Evolutionary conservation across 2,797 vertebrate species (phyloP), one percentile per base, ranked within the genome.

Genomic region (Coilia nasus): DNA sequence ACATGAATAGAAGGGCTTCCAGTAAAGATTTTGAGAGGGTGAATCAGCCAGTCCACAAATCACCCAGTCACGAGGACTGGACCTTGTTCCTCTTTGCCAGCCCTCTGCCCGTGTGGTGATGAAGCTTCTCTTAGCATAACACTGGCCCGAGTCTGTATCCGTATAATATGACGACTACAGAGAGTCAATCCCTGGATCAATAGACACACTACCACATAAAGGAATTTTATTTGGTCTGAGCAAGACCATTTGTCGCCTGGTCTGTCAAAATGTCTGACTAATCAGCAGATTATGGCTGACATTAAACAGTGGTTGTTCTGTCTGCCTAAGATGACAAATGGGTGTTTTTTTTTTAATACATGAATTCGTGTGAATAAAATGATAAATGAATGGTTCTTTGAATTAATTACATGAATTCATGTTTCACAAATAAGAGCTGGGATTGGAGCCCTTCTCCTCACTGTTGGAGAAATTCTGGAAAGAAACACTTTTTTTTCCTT

Each of bases 1-100:
- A 86, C 88, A 88, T 87, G 81, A 90, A 85, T 78, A 50, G 11
- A 14, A 15, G 28, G 64, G n/a, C 60, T 88, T 88, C 88, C 90
- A 87, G 88, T 87, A 88, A 90, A n/a, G n/a, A 46, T 71, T 31
- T 23, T 67, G 47, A 71, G 28, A 14, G 54, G 83, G 67, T 57
- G 90, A 90, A 87, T 87, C 85, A 88, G 59, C 67, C 6, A 56
- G 56, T 54, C 35, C 19, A 6, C 87, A 89, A 87, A 87, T 86
- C 81, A 82, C 67, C 83, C 83, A 82, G 85, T 83, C 82, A 86
- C 81, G 41, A 67, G 82, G 82, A 41, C 35, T 35, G 82, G 82
- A 41, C 35, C 35, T 41, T 83, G 67, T 23, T 78, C n/a, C 78
- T 56, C 19, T 56, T 44, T 56, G 56, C 28, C 67, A 84, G 28